Evolutionary conservation across 2,113 vertebrate species (phyloP).

Genomic region (Thamnophis sirtalis): DNA sequence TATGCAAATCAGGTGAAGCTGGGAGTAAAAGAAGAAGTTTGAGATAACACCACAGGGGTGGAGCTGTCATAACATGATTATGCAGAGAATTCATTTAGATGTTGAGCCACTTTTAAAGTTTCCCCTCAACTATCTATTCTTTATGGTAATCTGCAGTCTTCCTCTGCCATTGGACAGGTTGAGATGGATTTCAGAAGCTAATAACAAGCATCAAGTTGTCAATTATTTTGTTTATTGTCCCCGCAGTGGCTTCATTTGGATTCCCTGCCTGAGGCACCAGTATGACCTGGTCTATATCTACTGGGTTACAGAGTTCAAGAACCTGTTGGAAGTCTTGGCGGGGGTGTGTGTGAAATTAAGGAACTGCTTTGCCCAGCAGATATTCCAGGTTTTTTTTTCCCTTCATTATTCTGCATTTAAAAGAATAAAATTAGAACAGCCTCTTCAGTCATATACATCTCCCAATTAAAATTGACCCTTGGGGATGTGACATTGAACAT

Average conservation of each 20-base stretch:
- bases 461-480: constrained; percentile 6
- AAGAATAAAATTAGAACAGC: not conserved
- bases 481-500: not conserved
- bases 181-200: not conserved
- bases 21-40: not conserved
- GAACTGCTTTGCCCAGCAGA: not conserved
- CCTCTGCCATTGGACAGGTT: not conserved
- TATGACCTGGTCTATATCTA: not conserved
- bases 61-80: no score
- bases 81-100: not conserved
- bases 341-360: not conserved
- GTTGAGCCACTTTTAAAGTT: not conserved
- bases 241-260: not conserved
- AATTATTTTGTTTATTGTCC: constrained; percentile 4
- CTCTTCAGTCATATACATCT: not conserved
- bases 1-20: not conserved
- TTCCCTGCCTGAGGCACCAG: not conserved
- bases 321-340: not conserved
- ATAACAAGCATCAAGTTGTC: not conserved
- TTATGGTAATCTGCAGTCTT: not conserved
- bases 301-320: not conserved
- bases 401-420: not conserved
- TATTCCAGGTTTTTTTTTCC: not conserved
- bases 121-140: not conserved
- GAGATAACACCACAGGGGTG: not conserved